Percentiles rank a stretch among this genome's conserved stretches.
Conservation (phyloP, 1,140 invertebrate genomes). For the Neodiprion fabricii region DNA sequence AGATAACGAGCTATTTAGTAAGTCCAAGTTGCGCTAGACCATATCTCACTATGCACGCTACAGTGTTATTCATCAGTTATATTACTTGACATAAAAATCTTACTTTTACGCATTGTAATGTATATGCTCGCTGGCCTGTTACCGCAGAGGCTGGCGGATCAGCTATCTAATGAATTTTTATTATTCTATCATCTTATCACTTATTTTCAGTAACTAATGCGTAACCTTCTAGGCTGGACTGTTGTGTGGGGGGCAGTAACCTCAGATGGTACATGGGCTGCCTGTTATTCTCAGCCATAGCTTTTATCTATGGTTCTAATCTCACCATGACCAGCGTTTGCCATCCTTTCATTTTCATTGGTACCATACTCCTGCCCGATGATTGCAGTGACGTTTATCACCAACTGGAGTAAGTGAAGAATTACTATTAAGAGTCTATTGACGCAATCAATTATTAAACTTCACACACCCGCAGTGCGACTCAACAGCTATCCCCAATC, state of each 20-base stretch:
- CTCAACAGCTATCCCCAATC: not conserved
- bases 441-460: too few relatives aligned
- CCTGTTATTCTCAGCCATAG: conserved; percentile 65
- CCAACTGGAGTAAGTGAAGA: conserved; percentile 67
- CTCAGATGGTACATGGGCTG: conserved; percentile 68
- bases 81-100: too few relatives aligned
- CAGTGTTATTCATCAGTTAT: too few relatives aligned
- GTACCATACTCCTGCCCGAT: conserved; percentile 70
- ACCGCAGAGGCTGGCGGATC: not conserved
- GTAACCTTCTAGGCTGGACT: conserved; percentile 68
- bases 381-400: conserved; percentile 76
- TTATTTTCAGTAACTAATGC: conserved; percentile 34
- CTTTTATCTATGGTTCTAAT: conserved; percentile 72
- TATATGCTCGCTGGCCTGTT: not conserved
- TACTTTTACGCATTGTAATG: too few relatives aligned
- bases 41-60: too few relatives aligned
- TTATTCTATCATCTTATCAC: conserved; percentile 14
- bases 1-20: too few relatives aligned
- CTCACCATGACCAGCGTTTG: conserved; percentile 75
- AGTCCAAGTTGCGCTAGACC: too few relatives aligned
- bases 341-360: conserved; percentile 70
- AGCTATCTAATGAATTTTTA: not conserved
- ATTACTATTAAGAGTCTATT: not conserved
- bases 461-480: not conserved
- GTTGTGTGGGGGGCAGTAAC: conserved; percentile 73